phyloP scores from a whole-genome alignment of 2,797 vertebrate genomes.

The Semaprochilodus insignis region DNA sequence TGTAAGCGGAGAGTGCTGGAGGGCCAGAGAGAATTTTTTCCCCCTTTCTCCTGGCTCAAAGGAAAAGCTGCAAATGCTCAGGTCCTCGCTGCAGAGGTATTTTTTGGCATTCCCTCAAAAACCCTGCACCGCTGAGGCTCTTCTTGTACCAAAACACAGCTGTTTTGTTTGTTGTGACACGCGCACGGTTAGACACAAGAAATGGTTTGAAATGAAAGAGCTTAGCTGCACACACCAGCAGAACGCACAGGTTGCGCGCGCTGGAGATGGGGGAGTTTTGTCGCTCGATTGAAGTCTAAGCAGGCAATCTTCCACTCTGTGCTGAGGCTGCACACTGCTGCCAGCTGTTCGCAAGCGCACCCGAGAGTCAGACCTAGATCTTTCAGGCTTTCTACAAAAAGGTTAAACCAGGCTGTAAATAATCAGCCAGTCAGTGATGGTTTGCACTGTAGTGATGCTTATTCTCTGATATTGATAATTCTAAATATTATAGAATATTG shows the following conservation, averaged over 20 bases:
- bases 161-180: not conserved
- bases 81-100: not conserved
- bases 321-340: slow-evolving; percentile 23
- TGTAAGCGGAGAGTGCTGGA: not conserved
- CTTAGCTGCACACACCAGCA: slow-evolving; percentile 8
- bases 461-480: too few relatives aligned
- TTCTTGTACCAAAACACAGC: not conserved
- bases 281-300: slow-evolving; percentile 40
- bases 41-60: not conserved
- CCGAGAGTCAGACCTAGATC: not conserved
- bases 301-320: slow-evolving; percentile 23
- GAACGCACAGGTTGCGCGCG: not conserved
- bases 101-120: not conserved
- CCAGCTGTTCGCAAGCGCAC: slow-evolving; percentile 31
- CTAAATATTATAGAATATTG: too few relatives aligned
- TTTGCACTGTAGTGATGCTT: not conserved
- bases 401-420: not conserved
- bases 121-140: not conserved
- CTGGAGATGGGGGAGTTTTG: slow-evolving; percentile 25
- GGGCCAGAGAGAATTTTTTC: not conserved
- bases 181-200: not conserved
- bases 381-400: not conserved
- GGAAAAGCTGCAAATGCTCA: slow-evolving; percentile 7
- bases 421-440: not conserved
- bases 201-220: slow-evolving; percentile 14